Conservation (phyloP, 2,113 vertebrate species). For the Spheniscus mendiculus region DNA sequence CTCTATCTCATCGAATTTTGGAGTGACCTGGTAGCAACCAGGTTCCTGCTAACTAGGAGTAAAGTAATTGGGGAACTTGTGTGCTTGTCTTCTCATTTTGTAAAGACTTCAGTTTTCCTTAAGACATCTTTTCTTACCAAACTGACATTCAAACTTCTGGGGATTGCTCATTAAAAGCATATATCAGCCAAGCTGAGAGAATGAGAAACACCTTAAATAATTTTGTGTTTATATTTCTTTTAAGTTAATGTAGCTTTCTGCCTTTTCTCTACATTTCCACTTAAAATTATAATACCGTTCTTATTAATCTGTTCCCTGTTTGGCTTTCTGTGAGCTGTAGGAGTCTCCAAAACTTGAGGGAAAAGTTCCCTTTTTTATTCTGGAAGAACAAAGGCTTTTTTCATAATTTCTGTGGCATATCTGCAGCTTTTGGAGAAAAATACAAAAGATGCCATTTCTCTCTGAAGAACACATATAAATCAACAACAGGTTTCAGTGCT, state of each 20-base stretch:
- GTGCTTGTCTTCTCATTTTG: neutral
- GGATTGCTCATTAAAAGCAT: neutral
- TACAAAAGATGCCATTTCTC: neutral
- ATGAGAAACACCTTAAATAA: neutral
- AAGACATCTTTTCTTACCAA: neutral
- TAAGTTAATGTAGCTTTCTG: neutral
- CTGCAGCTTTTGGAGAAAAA: neutral
- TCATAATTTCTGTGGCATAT: neutral
- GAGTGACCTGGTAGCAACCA: neutral
- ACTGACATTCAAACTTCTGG: neutral
- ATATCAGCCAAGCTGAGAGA: neutral
- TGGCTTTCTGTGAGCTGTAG: neutral
- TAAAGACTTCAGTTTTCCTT: neutral
- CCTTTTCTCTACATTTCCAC: neutral
- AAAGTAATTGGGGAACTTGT: neutral
- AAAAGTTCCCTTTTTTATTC: neutral
- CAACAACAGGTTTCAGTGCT: neutral
- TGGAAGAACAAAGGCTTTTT: neutral
- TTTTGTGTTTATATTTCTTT: neutral
- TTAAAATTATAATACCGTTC: neutral
- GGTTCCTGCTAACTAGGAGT: neutral
- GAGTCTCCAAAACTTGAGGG: neutral
- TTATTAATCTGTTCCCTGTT: neutral
- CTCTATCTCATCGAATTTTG: neutral
- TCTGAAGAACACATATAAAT: neutral